Percentiles rank a stretch among this genome's conserved stretches.
phyloP scores from a whole-genome alignment of 2,797 vertebrate species.

The Odontamblyopus lacepedii region DNA sequence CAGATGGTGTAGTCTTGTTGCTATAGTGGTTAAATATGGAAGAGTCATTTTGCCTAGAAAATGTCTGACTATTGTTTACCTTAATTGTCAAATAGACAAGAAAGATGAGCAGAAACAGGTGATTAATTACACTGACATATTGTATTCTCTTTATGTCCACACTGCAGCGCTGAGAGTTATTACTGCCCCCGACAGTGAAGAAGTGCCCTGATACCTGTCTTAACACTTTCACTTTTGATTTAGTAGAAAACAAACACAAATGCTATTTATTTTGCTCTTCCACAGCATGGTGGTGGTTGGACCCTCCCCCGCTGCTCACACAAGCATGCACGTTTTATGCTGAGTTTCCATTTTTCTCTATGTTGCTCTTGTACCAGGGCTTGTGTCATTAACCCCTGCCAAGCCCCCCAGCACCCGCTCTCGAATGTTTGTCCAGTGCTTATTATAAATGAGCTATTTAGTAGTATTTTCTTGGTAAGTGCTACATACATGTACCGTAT shows the following conservation, averaged over 20 bases:
- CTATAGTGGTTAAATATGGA: no score
- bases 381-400: constrained; percentile 32
- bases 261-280: constrained; percentile 4
- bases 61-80: no score
- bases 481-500: not conserved
- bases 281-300: constrained; percentile 33
- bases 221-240: constrained; percentile 10
- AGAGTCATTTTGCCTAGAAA: no score
- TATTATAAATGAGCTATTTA: not conserved
- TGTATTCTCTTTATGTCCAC: constrained; percentile 3
- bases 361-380: constrained; percentile 40
- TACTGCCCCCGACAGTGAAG: not conserved
- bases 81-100: constrained; percentile 5
- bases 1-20: no score
- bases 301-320: constrained; percentile 30
- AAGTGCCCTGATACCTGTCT: not conserved
- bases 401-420: constrained; percentile 20
- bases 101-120: not conserved
- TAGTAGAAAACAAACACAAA: constrained; percentile 1
- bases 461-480: constrained; percentile 1
- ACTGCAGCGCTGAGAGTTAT: not conserved
- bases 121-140: not conserved
- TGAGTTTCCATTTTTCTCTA: constrained; percentile 56
- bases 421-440: constrained; percentile 4
- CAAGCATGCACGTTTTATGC: constrained; percentile 54